Evolutionary conservation across 2,797 vertebrate species (phyloP).

Genomic region (Micromesistius poutassou): DNA sequence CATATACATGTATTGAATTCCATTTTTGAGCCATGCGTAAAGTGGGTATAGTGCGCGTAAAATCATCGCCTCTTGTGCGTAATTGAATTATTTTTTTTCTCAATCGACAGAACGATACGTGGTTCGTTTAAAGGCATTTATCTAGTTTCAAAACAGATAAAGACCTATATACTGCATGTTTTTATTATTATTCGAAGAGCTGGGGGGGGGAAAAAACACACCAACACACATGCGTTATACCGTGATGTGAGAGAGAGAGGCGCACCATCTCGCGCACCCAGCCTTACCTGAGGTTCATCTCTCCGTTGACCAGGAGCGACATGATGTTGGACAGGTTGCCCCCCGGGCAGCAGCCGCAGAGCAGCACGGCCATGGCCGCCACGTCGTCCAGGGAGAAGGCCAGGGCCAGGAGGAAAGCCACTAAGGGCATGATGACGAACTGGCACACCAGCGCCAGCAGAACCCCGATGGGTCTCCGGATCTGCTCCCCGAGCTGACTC

Average conservation of each 20-base stretch:
- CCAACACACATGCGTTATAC: neutral
- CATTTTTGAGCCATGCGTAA: neutral
- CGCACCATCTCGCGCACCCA: neutral
- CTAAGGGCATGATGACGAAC: conserved; percentile 91
- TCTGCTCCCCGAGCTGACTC: conserved; percentile 83
- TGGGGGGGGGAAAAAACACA: neutral
- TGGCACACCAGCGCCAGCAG: conserved; percentile 89
- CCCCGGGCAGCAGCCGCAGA: conserved; percentile 97
- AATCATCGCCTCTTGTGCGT: neutral
- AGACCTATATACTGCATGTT: neutral
- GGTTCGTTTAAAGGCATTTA: neutral
- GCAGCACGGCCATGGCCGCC: conserved; percentile 89
- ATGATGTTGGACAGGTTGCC: conserved; percentile 95
- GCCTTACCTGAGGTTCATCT: conserved; percentile 96
- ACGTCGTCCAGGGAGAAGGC: conserved; percentile 88
- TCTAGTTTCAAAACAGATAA: neutral
- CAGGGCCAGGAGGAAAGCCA: conserved; percentile 89
- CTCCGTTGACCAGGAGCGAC: conserved; percentile 91
- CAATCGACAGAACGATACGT: neutral
- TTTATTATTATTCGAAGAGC: neutral
- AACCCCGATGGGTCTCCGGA: conserved; percentile 85
- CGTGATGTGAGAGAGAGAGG: neutral
- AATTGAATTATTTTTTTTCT: neutral
- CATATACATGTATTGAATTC: neutral
- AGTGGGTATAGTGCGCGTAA: neutral